Evolutionary conservation across 2,113 vertebrate species (phyloP).

Genomic region (Nanorana parkeri): DNA sequence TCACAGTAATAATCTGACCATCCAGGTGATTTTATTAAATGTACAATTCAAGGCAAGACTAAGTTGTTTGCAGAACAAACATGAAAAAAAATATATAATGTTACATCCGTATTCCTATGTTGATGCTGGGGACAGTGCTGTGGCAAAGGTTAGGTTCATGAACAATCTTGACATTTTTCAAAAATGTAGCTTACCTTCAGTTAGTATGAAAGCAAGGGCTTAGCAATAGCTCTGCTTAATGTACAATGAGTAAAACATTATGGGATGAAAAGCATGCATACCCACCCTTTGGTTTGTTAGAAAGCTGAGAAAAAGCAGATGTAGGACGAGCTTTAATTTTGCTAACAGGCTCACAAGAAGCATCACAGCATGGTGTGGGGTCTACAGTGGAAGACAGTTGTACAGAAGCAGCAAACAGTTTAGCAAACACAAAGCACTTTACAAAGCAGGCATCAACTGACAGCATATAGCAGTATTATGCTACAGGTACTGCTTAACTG

Average conservation of each 20-base stretch:
- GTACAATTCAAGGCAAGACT: too few relatives aligned
- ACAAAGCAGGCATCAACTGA: slow-evolving; percentile 69
- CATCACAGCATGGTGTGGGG: slow-evolving; percentile 93
- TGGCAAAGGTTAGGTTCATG: too few relatives aligned
- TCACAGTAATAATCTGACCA: too few relatives aligned
- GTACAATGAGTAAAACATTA: not conserved
- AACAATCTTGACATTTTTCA: too few relatives aligned
- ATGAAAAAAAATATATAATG: too few relatives aligned
- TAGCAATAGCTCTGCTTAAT: not conserved
- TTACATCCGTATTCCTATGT: too few relatives aligned
- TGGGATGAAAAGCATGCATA: slow-evolving; percentile 73
- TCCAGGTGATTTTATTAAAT: too few relatives aligned
- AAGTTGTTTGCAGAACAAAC: too few relatives aligned
- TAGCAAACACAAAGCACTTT: slow-evolving; percentile 71
- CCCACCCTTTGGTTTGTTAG: slow-evolving; percentile 97
- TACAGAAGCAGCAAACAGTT: slow-evolving; percentile 90
- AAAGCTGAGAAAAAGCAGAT: slow-evolving; percentile 93
- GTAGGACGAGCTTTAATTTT: slow-evolving; percentile 92
- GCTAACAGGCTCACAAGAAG: slow-evolving; percentile 94
- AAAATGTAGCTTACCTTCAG: too few relatives aligned
- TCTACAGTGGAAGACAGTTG: slow-evolving; percentile 95
- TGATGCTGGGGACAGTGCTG: too few relatives aligned
- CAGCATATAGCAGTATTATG: not conserved
- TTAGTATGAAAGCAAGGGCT: too few relatives aligned
- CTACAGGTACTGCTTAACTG: not conserved